Evolutionary conservation across 1,140 invertebrate species (phyloP), one percentile per base, ranked within the genome.

Genomic region (Aphaenogaster ashmeadi): DNA sequence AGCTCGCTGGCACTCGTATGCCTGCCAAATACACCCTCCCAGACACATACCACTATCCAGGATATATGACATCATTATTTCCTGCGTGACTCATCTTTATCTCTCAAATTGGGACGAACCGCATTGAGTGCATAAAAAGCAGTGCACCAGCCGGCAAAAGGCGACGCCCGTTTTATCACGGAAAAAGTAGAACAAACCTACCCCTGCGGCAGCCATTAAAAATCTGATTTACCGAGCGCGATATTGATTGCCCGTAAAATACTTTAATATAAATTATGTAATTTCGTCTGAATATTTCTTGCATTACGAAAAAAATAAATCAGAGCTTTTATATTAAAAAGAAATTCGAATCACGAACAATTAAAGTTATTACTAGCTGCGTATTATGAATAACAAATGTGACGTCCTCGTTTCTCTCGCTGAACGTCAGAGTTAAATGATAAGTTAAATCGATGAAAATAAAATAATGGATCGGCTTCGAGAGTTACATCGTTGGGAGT

Each of bases 21-120:
- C 80, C 67, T 83, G 80, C 67, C 80, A 83, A 83, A 83, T 83
- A 83, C 80, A 83, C 52, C 27, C 80, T 56, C 77, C 18, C 54
- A 44, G 52, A 11, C 44, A 33, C 71, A 84, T 36, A 60, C 18
- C 41, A 13, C 54, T 15, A 47, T 74, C 27, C 69, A 62, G 69
- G 27, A 79, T 86, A 79, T 67, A 86, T 58, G 83, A 86, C 62
- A 79, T 86, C 71, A 86, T 86, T 86, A 86, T 79, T 78, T 78
- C 74, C 83, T 86, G 60, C 74, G 83, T 79, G 83, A 66, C 83
- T 86, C 47, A 67, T 86, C 71, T 86, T 79, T 79, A 79, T 86
- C 62, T 86, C 60, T 86, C 58, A 86, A 86, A 86, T 79, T 84
- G 44, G 80, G 41, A 50, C 74, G 74, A 86, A 41, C 50, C 44